Percentiles rank a stretch among this genome's conserved stretches.
phyloP scores from a whole-genome alignment of 2,888 invertebrate genomes.

The Lepas anatifera region DNA sequence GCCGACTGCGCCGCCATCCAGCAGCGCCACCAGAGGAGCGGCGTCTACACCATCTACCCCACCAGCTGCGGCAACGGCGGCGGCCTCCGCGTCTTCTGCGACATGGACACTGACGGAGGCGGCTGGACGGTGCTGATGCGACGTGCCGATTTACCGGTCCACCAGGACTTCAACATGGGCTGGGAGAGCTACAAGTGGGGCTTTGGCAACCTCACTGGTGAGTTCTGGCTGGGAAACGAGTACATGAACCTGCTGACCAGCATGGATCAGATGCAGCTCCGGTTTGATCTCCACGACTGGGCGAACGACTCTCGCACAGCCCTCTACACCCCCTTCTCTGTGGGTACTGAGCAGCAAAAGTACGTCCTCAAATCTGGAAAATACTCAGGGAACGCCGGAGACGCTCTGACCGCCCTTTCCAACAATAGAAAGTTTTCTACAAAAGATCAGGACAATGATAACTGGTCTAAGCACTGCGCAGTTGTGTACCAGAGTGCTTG shows the following conservation, averaged over 20 bases:
- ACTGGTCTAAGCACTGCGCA: background rate
- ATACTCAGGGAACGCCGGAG: background rate
- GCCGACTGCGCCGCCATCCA: background rate
- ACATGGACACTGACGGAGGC: slow-evolving; percentile 75
- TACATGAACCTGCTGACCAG: slow-evolving; percentile 88
- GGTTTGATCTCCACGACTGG: slow-evolving; percentile 82
- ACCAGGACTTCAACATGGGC: slow-evolving; percentile 81
- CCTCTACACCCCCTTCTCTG: background rate
- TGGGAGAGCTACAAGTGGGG: slow-evolving; percentile 90
- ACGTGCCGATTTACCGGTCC: slow-evolving; percentile 70
- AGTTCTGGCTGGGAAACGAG: slow-evolving; percentile 87
- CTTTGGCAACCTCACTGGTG: slow-evolving; percentile 77
- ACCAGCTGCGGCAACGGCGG: background rate
- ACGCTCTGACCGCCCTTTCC: background rate
- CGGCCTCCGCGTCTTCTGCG: slow-evolving; percentile 53
- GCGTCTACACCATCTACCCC: background rate
- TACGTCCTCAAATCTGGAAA: background rate
- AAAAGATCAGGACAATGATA: background rate
- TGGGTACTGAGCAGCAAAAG: background rate
- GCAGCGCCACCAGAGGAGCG: background rate
- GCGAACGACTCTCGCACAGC: slow-evolving; percentile 36
- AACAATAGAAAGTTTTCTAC: background rate
- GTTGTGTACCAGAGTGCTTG: background rate
- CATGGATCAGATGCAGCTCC: slow-evolving; percentile 73
- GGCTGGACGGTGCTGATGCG: slow-evolving; percentile 91